Evolutionary conservation across 2,888 invertebrate genomes (phyloP).

Genomic region (Antitype chi): DNA sequence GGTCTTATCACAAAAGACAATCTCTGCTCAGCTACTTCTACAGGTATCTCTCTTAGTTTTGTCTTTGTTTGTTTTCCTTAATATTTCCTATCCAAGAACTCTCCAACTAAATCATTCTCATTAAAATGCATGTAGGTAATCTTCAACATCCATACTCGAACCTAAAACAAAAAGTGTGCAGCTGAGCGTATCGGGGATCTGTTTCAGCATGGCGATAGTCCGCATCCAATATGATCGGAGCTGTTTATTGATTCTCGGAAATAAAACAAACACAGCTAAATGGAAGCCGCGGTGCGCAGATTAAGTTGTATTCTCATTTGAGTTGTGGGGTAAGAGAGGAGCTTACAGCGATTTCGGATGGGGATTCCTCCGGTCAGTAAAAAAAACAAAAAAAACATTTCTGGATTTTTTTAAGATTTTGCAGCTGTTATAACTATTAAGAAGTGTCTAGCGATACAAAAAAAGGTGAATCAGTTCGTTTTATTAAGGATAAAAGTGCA

Average conservation of each 20-base stretch:
- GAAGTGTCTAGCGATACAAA: not conserved
- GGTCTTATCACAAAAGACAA: not conserved
- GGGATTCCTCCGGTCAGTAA: no score
- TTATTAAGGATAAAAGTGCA: no score
- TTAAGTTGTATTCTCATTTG: slow-evolving; percentile 79
- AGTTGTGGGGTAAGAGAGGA: slow-evolving; percentile 27
- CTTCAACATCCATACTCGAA: slow-evolving; percentile 21
- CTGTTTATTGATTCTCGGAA: slow-evolving; percentile 77
- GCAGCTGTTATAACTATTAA: not conserved
- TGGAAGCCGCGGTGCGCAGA: slow-evolving; percentile 77
- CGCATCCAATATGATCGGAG: slow-evolving; percentile 61
- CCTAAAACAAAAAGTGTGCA: slow-evolving; percentile 53
- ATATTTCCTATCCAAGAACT: not conserved
- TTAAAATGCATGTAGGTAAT: slow-evolving; percentile 50
- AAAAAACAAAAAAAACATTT: no score
- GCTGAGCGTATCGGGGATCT: slow-evolving; percentile 59
- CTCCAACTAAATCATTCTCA: slow-evolving; percentile 27
- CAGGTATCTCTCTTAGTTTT: not conserved
- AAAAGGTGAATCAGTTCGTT: no score
- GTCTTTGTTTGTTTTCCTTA: not conserved
- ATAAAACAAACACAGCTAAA: slow-evolving; percentile 78
- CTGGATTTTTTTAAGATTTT: no score
- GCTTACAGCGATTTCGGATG: slow-evolving; percentile 40
- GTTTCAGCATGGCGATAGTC: slow-evolving; percentile 65
- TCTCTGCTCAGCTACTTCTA: no score